Base-by-base conservation (phyloP, 2,888 invertebrate species). In the Noctua janthe region DNA sequence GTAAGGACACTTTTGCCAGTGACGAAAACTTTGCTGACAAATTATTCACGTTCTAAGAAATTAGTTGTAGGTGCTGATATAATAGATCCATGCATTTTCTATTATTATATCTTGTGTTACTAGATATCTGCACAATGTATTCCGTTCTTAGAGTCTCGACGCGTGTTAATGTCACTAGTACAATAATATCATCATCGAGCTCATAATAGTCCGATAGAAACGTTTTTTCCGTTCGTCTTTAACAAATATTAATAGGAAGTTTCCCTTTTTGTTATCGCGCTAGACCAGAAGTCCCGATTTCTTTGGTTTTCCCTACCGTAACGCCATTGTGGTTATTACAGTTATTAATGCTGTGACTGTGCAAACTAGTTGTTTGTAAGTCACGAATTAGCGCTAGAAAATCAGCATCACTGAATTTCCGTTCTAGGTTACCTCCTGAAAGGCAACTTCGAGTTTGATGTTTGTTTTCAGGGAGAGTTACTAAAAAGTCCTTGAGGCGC, bases 231-330 rank as follows among this genome's bases (percentile, higher is more conserved):
- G 15, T 81, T 59, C 54, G 39, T 56, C 39, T 54, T 64, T 8
- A 64, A 72, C 49, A 17, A 80, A 7, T 64, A n/a, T 39, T 66
- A 5, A 39, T 43, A 62, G 71, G 74, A 56, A 79, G 66, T 67
- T 80, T 51, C 17, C 23, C 17, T 15, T 15, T 43, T 47, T 35
- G 51, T 59, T 62, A 54, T 49, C n/a, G 15, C 13, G 20, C 35
- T 59, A 35, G 49, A 49, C n/a, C 15, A 70, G n/a, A 59, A 78
- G 71, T 72, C 75, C 39, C 51, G 56, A 72, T 72, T 35, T 75
- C 49, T 43, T 70, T 59, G 43, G 67, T 6, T 72, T 83, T 80
- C 72, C 62, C 75, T 75, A 72, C 69, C 49, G 62, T 70, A 15
- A 43, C 43, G 69, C 56, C 47, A 71, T 62, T 20, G 43, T 49